A percentile compares a stretch with the other conserved stretches of the same genome.
phyloP scores from a whole-genome alignment of 35 echinoderm and acorn worm species.

The Ophiothrix spiculata region DNA sequence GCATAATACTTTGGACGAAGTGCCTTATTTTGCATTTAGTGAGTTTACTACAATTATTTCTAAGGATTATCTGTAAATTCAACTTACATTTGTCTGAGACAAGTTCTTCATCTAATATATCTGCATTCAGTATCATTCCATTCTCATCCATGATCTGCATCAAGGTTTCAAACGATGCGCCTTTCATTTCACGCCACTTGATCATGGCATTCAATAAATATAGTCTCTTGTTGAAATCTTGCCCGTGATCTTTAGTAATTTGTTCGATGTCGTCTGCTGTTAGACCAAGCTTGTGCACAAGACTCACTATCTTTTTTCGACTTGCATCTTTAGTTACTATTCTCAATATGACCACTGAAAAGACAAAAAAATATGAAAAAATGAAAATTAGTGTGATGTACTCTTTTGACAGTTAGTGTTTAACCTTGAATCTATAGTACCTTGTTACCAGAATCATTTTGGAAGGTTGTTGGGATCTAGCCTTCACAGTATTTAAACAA shows the following conservation, averaged over 20 bases:
- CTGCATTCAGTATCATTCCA: conserved; percentile 56
- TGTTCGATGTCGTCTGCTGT: conserved; percentile 55
- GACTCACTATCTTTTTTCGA: conserved; percentile 59
- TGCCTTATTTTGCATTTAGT: too few relatives aligned
- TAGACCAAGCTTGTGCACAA: conserved; percentile 59
- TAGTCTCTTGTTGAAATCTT: conserved; percentile 90
- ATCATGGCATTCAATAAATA: conserved; percentile 72
- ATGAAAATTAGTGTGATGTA: too few relatives aligned
- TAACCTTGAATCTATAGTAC: too few relatives aligned
- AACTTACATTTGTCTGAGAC: conserved; percentile 83
- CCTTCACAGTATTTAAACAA: too few relatives aligned
- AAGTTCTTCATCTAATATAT: conserved; percentile 70
- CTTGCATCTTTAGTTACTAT: conserved; percentile 76
- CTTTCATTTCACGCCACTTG: conserved; percentile 59
- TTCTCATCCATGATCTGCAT: conserved; percentile 52
- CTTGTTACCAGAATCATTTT: too few relatives aligned
- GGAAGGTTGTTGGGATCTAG: too few relatives aligned
- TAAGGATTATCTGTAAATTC: too few relatives aligned
- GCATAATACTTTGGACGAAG: too few relatives aligned
- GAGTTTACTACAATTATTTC: too few relatives aligned
- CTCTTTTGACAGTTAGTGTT: too few relatives aligned
- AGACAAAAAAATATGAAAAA: too few relatives aligned
- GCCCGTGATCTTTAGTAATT: conserved; percentile 61
- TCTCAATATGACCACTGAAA: conserved; percentile 71
- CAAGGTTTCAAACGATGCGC: conserved; percentile 64